Conservation (phyloP, 2,888 invertebrate species). For the Mycalesis mineus region DNA sequence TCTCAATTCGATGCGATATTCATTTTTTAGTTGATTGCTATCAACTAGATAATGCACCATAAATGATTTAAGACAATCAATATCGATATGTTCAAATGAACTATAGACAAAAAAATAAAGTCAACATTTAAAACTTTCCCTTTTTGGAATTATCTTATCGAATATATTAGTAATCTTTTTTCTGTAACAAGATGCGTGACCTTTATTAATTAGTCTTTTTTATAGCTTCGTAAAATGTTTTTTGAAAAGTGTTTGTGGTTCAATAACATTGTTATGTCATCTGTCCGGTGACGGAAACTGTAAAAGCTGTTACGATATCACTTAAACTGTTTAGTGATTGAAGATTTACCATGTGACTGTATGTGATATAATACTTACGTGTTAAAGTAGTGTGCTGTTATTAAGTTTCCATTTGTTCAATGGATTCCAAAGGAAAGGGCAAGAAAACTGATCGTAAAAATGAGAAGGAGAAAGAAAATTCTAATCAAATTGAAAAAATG, state of each 20-base stretch:
- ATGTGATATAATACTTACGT: conserved; percentile 36
- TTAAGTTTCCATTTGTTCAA: conserved; percentile 29
- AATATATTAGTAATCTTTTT: too few species aligned
- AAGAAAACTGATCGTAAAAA: conserved; percentile 57
- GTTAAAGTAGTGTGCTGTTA: conserved; percentile 13
- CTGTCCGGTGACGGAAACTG: conserved; percentile 53
- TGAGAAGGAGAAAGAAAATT: conserved; percentile 65
- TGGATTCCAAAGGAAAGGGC: conserved; percentile 56
- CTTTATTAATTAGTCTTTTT: conserved; percentile 32
- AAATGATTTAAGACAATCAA: too few species aligned
- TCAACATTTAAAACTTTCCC: too few species aligned
- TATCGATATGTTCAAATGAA: too few species aligned
- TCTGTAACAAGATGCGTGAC: conserved; percentile 31
- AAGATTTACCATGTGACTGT: conserved; percentile 57
- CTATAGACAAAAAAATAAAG: too few species aligned
- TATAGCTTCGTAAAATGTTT: conserved; percentile 57
- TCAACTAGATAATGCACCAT: too few species aligned
- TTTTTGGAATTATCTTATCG: too few species aligned
- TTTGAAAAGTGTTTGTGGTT: conserved; percentile 42
- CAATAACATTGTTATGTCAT: conserved; percentile 43
- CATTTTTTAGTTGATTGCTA: too few species aligned
- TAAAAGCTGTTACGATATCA: conserved; percentile 51
- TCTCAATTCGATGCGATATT: too few species aligned
- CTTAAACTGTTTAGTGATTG: conserved; percentile 40
- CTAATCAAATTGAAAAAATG: conserved; percentile 35